A percentile compares a stretch with the other conserved stretches of the same genome.
Conservation (phyloP, 2,797 vertebrate genomes). For the Peromyscus eremicus region DNA sequence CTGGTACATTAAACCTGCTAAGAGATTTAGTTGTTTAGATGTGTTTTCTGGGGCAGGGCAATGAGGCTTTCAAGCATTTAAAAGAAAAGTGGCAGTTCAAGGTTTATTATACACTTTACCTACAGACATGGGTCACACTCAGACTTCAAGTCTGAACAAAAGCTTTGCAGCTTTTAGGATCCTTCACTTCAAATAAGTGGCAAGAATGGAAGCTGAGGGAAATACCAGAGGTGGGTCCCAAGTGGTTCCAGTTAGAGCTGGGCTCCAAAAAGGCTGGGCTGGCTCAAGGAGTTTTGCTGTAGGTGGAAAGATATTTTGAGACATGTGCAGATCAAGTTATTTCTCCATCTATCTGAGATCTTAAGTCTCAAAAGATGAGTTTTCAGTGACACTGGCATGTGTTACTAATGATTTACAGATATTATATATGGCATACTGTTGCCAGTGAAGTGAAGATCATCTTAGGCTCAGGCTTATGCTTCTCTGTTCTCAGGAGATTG, state of each 20-base stretch:
- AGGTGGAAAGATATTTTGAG: not conserved
- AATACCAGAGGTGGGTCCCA: rapidly evolving
- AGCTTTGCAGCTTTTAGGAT: not conserved
- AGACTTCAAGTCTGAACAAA: conserved; percentile 2
- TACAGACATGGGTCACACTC: not conserved
- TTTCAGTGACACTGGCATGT: not conserved
- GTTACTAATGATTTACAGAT: conserved; percentile 18
- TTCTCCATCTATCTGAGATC: not conserved
- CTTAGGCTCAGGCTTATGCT: not conserved
- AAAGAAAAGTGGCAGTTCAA: not conserved
- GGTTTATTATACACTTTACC: conserved; percentile 15
- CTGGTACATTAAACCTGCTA: conserved; percentile 11
- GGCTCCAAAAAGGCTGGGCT: not conserved
- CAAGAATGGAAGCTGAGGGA: not conserved
- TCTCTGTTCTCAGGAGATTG: not conserved
- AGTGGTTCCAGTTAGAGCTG: not conserved
- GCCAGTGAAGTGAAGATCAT: not conserved
- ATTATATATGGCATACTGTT: not conserved
- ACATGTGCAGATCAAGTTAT: not conserved
- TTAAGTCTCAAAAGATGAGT: not conserved
- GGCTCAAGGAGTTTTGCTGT: not conserved
- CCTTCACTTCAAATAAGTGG: not conserved
- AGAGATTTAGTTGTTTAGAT: conserved; percentile 54
- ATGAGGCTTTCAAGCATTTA: conserved; percentile 52
- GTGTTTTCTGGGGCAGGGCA: conserved; percentile 15